Conservation (phyloP, 2,797 vertebrate genomes). For the Serranus cabrilla region DNA sequence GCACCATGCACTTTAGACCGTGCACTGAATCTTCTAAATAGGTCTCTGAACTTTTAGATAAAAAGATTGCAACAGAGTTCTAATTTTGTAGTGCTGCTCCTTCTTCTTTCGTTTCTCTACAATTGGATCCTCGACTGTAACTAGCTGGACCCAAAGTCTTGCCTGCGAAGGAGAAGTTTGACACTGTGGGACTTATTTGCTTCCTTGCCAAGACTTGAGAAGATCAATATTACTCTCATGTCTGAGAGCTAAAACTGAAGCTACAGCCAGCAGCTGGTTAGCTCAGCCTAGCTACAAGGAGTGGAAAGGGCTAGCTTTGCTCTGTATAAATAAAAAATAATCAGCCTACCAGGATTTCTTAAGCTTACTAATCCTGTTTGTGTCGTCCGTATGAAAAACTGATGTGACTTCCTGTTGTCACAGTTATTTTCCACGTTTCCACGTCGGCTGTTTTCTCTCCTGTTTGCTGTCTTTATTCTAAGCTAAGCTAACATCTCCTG, state of each 20-base stretch:
- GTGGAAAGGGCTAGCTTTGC: background rate
- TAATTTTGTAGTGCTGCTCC: too few species aligned
- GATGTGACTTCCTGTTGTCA: background rate
- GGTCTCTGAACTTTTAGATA: background rate
- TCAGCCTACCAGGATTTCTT: background rate
- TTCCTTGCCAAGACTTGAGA: background rate
- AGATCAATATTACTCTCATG: background rate
- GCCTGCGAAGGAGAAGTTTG: too few species aligned
- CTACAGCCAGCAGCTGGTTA: background rate
- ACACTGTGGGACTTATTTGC: background rate
- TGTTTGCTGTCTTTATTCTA: background rate
- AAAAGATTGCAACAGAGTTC: background rate
- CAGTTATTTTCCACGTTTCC: background rate
- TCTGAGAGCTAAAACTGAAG: background rate
- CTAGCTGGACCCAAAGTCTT: background rate
- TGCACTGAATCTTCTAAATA: too few species aligned
- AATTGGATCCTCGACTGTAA: background rate
- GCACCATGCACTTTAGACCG: too few species aligned
- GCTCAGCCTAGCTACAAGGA: conserved; percentile 1
- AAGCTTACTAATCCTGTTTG: background rate
- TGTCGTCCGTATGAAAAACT: background rate
- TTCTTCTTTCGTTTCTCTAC: background rate
- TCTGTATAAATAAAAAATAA: background rate
- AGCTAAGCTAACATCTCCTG: background rate
- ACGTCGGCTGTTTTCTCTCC: background rate